These are phyloP conservation scores for Hydrozoanthus gracilis DNA, from an alignment of 92 coral and sea anemone genomes.

Conservation along the genomic window DNA sequence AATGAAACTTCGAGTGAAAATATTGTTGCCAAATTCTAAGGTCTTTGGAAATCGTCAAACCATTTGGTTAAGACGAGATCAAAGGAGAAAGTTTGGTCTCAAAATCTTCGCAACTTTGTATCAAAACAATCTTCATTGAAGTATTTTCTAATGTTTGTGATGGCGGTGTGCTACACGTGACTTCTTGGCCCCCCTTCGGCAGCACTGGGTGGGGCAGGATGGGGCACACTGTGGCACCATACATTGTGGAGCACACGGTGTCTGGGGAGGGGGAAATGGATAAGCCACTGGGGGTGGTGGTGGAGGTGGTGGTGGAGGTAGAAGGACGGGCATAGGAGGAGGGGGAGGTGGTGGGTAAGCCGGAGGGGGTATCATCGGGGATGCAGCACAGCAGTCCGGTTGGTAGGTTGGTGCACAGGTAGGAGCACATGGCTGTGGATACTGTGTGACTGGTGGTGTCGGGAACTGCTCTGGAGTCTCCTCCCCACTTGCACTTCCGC, in stretches of 20 bases:
- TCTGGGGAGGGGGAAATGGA: slow-evolving; percentile 72
- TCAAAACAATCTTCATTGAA: neutral
- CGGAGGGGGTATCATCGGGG: neutral
- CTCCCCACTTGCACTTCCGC: slow-evolving; percentile 48
- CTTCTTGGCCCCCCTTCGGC: slow-evolving; percentile 65
- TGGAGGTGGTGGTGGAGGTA: slow-evolving; percentile 70
- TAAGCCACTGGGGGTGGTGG: slow-evolving; percentile 67
- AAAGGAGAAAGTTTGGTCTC: neutral
- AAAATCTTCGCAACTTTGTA: neutral
- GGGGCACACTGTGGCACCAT: slow-evolving; percentile 67
- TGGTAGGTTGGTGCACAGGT: slow-evolving; percentile 78
- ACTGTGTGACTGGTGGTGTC: slow-evolving; percentile 42
- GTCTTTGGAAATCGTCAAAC: too few relatives aligned
- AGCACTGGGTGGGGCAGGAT: slow-evolving; percentile 84
- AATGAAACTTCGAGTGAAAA: too few relatives aligned
- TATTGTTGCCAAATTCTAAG: too few relatives aligned
- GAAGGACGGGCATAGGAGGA: slow-evolving; percentile 51
- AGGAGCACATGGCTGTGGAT: slow-evolving; percentile 82
- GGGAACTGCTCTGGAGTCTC: slow-evolving; percentile 33
- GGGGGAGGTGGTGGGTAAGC: slow-evolving; percentile 16
- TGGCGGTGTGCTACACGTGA: slow-evolving; percentile 24
- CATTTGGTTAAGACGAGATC: too few relatives aligned
- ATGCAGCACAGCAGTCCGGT: slow-evolving; percentile 63
- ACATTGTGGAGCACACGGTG: slow-evolving; percentile 59
- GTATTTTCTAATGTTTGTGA: slow-evolving; percentile 34